A percentile compares a stretch with the other conserved stretches of the same genome.
Conservation (phyloP, 2,888 invertebrate genomes). For the Oscheius onirici region DNA sequence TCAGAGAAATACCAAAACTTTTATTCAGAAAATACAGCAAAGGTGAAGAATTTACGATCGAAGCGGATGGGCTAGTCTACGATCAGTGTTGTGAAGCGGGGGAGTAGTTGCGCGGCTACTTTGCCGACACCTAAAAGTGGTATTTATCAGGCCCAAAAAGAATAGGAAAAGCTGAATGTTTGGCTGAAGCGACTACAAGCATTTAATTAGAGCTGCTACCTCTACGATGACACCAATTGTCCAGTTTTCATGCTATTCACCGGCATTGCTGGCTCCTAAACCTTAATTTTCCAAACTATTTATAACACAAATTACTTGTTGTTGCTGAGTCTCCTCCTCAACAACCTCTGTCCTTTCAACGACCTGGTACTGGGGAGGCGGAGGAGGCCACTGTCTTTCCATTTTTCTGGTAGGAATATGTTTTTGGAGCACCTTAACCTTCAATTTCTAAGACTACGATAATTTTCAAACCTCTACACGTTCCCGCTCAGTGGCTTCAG, state of each 20-base stretch:
- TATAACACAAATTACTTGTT: no score
- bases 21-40: no score
- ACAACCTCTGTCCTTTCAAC: slow-evolving; percentile 4
- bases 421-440: slow-evolving; percentile 50
- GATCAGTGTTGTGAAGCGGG: slow-evolving; percentile 6
- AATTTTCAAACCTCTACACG: slow-evolving; percentile 49
- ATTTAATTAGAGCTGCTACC: slow-evolving; percentile 20
- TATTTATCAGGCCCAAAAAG: not conserved
- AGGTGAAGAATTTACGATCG: no score
- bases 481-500: slow-evolving; percentile 60
- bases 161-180: not conserved
- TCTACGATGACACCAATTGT: slow-evolving; percentile 30
- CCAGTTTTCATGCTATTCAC: slow-evolving; percentile 37
- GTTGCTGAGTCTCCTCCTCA: not conserved
- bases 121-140: slow-evolving; percentile 23
- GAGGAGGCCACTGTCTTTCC: slow-evolving; percentile 63
- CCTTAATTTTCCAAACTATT: not conserved
- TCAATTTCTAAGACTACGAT: not conserved
- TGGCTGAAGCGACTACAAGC: no score
- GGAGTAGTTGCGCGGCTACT: slow-evolving; percentile 22
- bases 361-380: slow-evolving; percentile 59
- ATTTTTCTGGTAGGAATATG: slow-evolving; percentile 60
- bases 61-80: no score
- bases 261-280: slow-evolving; percentile 29
- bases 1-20: no score